These are phyloP conservation scores for Muscina levida DNA, from an alignment of 2,888 invertebrate species.

Conservation along the genomic window DNA sequence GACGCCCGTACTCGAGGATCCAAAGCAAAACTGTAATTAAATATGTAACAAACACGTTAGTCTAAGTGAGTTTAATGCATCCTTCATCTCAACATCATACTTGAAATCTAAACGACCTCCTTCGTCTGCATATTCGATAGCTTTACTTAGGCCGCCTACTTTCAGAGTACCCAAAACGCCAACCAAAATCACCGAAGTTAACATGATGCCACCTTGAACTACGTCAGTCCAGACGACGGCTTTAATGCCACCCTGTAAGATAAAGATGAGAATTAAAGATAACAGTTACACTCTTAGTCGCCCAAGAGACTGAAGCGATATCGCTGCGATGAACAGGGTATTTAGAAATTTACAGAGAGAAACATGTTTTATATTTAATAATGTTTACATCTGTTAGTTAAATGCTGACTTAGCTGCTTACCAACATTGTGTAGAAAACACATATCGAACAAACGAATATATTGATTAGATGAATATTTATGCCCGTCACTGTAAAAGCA, in stretches of 20 bases:
- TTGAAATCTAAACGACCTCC: conserved; percentile 78
- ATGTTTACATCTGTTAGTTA: no score
- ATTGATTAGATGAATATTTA: conserved; percentile 82
- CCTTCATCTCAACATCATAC: conserved; percentile 71
- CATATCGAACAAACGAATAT: conserved; percentile 81
- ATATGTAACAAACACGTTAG: background rate
- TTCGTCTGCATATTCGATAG: conserved; percentile 75
- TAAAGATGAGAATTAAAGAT: background rate
- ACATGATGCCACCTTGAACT: conserved; percentile 79
- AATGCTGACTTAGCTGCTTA: no score
- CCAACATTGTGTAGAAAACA: conserved; percentile 79
- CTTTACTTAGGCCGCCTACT: conserved; percentile 78
- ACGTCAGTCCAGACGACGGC: conserved; percentile 82
- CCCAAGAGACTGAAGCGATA: no score
- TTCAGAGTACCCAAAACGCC: conserved; percentile 78
- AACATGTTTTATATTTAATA: no score
- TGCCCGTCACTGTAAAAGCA: conserved; percentile 81
- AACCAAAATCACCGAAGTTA: conserved; percentile 78
- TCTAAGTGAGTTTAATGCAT: background rate
- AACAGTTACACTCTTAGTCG: background rate
- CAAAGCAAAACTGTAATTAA: conserved; percentile 81
- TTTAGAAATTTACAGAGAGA: no score
- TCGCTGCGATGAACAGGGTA: no score
- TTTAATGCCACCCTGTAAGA: conserved; percentile 80
- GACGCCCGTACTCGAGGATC: conserved; percentile 85